Evolutionary conservation across 1,140 invertebrate genomes (phyloP).

Genomic region (Mizuhopecten yessoensis): DNA sequence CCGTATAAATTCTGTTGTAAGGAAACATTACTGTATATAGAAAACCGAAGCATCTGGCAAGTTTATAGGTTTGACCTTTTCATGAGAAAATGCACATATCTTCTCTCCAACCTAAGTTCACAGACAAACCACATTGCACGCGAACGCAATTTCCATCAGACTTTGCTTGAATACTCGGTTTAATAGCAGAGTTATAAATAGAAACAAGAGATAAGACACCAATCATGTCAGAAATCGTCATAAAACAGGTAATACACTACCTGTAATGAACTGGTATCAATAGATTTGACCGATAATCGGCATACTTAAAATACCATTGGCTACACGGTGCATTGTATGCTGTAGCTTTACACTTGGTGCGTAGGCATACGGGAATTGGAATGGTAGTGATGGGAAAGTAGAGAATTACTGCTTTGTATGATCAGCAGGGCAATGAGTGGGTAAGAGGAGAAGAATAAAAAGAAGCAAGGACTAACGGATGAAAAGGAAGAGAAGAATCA

Average conservation of each 20-base stretch:
- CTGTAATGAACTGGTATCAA: neutral
- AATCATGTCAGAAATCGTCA: neutral
- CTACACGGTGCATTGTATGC: neutral
- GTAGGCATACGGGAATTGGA: too few relatives aligned
- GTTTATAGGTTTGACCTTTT: conserved; percentile 35
- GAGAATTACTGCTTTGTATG: too few relatives aligned
- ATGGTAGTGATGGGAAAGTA: too few relatives aligned
- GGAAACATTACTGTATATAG: neutral
- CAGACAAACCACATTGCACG: neutral
- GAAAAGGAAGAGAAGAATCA: too few relatives aligned
- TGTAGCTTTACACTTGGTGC: neutral
- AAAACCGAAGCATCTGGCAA: neutral
- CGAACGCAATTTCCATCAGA: neutral
- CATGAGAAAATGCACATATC: neutral
- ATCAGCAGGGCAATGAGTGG: too few relatives aligned
- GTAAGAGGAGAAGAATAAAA: too few relatives aligned
- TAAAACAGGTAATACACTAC: conserved; percentile 19
- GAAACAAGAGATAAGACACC: conserved; percentile 1
- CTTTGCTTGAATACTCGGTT: neutral
- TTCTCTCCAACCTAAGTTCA: neutral
- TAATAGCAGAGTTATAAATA: neutral
- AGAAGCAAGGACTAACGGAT: too few relatives aligned
- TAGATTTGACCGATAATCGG: neutral
- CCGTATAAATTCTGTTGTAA: neutral
- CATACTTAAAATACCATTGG: neutral